phyloP scores from a whole-genome alignment of 2,797 vertebrate genomes.

The Garrulus glandarius region DNA sequence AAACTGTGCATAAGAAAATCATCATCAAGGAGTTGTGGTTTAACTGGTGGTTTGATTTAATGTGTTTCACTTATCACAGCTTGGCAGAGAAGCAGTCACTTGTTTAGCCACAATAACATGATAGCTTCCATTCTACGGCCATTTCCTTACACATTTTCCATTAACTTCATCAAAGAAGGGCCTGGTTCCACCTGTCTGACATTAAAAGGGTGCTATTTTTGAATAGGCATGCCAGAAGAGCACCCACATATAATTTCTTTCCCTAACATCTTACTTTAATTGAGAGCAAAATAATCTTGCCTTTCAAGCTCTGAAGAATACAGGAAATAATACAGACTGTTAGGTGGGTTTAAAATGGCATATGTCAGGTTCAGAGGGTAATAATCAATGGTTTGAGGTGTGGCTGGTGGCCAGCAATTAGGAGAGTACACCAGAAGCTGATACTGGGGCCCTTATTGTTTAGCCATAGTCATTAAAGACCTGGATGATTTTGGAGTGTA shows the following conservation, averaged over 20 bases:
- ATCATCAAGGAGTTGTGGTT: conserved; percentile 27
- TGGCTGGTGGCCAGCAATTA: background rate
- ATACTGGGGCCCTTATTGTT: background rate
- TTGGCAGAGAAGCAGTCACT: background rate
- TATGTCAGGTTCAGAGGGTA: background rate
- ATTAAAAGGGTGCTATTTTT: background rate
- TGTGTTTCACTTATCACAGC: conserved; percentile 13
- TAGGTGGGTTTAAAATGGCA: background rate
- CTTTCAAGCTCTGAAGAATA: background rate
- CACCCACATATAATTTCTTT: background rate
- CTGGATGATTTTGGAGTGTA: background rate
- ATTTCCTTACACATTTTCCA: conserved; percentile 34
- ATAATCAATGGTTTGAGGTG: background rate
- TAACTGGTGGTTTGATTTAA: conserved; percentile 41
- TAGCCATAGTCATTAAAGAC: background rate
- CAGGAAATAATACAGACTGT: background rate
- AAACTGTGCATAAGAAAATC: conserved; percentile 15
- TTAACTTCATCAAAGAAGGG: background rate
- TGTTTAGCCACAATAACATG: conserved; percentile 31
- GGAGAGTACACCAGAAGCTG: background rate
- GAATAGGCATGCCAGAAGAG: background rate
- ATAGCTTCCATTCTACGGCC: background rate
- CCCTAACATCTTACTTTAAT: background rate
- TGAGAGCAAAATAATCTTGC: background rate
- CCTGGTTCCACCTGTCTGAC: background rate